Percentiles rank a stretch among this genome's conserved stretches.
Conservation (phyloP, 2,113 vertebrate species). For the Mormoops blainvillei region DNA sequence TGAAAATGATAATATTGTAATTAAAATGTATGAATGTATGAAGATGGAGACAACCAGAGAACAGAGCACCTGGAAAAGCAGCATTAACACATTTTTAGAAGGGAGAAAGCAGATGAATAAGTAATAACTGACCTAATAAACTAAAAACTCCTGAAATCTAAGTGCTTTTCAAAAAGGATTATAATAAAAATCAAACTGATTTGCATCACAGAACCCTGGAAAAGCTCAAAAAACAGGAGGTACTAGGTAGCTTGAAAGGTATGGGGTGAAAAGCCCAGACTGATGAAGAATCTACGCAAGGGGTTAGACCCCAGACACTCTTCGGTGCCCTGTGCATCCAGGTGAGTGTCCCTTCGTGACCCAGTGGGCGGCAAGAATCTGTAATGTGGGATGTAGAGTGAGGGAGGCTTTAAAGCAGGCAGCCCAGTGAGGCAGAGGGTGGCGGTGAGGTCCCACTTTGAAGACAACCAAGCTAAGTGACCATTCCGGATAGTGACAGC, state of each 20-base stretch:
- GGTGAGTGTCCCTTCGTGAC: background rate
- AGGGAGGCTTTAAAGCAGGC: background rate
- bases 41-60: constrained; percentile 28
- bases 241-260: background rate
- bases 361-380: background rate
- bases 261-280: background rate
- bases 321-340: background rate
- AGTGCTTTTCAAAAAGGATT: background rate
- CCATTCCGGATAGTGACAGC: background rate
- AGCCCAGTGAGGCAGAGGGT: background rate
- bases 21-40: constrained; percentile 45
- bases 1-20: constrained; percentile 31
- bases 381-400: background rate
- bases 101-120: constrained; percentile 27
- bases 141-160: background rate
- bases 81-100: background rate
- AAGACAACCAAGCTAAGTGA: background rate
- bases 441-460: background rate
- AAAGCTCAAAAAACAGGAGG: background rate
- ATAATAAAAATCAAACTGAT: background rate
- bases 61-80: background rate
- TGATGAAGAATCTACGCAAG: background rate
- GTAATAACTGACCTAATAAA: background rate
- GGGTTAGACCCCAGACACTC: background rate
- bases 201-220: background rate